These are phyloP conservation scores for Latrodectus hesperus DNA, from an alignment of 2,888 invertebrate species.

Conservation along the genomic window DNA sequence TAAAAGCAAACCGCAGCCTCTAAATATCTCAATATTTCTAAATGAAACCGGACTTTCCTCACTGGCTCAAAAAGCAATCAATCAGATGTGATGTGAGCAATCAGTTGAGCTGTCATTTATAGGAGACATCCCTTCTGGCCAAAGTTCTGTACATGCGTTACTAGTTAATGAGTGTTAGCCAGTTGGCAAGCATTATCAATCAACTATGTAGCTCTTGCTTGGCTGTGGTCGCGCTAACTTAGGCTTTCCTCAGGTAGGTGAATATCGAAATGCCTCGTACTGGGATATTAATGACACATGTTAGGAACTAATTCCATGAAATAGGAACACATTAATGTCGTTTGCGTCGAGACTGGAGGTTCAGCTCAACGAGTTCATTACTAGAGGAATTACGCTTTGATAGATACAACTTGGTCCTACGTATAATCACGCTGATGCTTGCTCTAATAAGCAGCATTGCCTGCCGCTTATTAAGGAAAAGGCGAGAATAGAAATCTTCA, in stretches of 20 bases:
- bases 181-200: conserved; percentile 60
- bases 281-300: conserved; percentile 67
- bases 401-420: conserved; percentile 34
- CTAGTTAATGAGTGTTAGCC: conserved; percentile 57
- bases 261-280: conserved; percentile 56
- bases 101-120: conserved; percentile 44
- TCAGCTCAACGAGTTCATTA: conserved; percentile 58
- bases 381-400: conserved; percentile 57
- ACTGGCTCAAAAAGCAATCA: conserved; percentile 32
- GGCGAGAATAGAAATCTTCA: conserved; percentile 28
- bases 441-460: conserved; percentile 37
- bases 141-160: conserved; percentile 32
- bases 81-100: conserved; percentile 37
- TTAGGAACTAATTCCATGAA: conserved; percentile 67
- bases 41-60: neutral
- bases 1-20: neutral
- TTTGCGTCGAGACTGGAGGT: conserved; percentile 48
- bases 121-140: conserved; percentile 46
- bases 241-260: conserved; percentile 48
- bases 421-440: conserved; percentile 36
- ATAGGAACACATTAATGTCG: conserved; percentile 62
- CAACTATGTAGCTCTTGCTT: conserved; percentile 36
- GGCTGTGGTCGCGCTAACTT: conserved; percentile 51
- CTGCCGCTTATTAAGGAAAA: conserved; percentile 46
- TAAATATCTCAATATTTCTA: neutral